These are phyloP conservation scores for Drosophila tristis DNA, from an alignment of 1,140 invertebrate species.

Conservation along the genomic window DNA sequence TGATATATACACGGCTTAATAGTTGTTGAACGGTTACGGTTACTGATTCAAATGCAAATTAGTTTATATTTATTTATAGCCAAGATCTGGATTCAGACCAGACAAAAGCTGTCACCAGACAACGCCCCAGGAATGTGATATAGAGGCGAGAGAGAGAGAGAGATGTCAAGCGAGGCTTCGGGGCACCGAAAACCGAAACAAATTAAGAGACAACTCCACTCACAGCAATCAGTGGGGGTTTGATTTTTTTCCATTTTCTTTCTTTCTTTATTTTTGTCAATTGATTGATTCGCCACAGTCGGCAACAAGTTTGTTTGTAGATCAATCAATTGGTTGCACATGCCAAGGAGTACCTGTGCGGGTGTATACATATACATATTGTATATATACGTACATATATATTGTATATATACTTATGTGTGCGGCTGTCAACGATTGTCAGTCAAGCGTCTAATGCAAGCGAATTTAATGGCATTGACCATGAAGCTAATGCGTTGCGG, in stretches of 20 bases:
- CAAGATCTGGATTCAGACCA: constrained; percentile 25
- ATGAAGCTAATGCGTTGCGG: constrained; percentile 30
- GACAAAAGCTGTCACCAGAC: constrained; percentile 36
- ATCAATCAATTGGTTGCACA: constrained; percentile 73
- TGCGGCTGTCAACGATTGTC: constrained; percentile 42
- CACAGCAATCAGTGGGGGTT: constrained; percentile 32
- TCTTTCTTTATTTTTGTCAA: constrained; percentile 34
- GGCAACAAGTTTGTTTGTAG: constrained; percentile 39
- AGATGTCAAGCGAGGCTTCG: constrained; percentile 36
- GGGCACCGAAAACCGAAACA: constrained; percentile 6
- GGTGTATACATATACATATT: constrained; percentile 2
- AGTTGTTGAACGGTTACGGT: constrained; percentile 45
- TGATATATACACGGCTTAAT: constrained; percentile 33
- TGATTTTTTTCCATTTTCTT: constrained; percentile 1
- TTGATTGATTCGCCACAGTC: constrained; percentile 71
- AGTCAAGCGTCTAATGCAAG: constrained; percentile 52
- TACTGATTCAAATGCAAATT: constrained; percentile 62
- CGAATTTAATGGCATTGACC: constrained; percentile 64
- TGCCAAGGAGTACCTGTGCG: constrained; percentile 37
- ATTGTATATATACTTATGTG: constrained; percentile 17
- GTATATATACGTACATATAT: background rate
- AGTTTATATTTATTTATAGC: constrained; percentile 52
- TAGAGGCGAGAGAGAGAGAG: constrained; percentile 15
- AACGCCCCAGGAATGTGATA: constrained; percentile 30
- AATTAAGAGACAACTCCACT: constrained; percentile 33